Evolutionary conservation across 2,888 invertebrate species (phyloP).

Genomic region (Euplagia quadripunctaria): DNA sequence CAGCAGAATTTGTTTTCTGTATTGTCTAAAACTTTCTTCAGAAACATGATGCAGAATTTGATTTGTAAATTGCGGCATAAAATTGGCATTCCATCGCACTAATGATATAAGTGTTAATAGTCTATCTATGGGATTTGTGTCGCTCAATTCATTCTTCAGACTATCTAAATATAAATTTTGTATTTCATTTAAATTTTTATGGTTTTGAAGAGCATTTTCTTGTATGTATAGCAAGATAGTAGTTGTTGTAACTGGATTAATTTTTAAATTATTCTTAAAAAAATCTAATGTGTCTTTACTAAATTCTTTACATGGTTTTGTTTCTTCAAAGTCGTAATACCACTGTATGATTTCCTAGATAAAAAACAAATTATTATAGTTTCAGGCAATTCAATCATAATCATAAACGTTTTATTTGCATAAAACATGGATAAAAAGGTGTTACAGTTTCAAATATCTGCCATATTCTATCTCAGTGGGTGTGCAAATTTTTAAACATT

Average conservation of each 20-base stretch:
- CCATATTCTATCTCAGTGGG: too few relatives aligned
- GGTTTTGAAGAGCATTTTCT: conserved; percentile 58
- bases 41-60: conserved; percentile 71
- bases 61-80: conserved; percentile 65
- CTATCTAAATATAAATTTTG: conserved; percentile 73
- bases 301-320: conserved; percentile 65
- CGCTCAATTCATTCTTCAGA: conserved; percentile 70
- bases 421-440: too few relatives aligned
- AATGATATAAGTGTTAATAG: conserved; percentile 75
- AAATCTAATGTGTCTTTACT: conserved; percentile 72
- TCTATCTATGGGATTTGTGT: conserved; percentile 71
- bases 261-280: conserved; percentile 77
- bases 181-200: conserved; percentile 64
- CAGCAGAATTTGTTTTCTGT: conserved; percentile 80
- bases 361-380: conserved; percentile 16
- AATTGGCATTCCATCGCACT: conserved; percentile 71
- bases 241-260: conserved; percentile 78
- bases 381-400: background rate
- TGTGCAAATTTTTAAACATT: too few relatives aligned
- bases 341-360: conserved; percentile 77
- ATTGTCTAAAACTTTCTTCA: conserved; percentile 74
- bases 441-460: too few relatives aligned
- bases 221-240: conserved; percentile 69
- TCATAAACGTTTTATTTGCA: too few relatives aligned
- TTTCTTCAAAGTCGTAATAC: conserved; percentile 69